These are phyloP conservation scores for Cephonodes hylas DNA, from an alignment of 2,888 invertebrate genomes.

Conservation along the genomic window DNA sequence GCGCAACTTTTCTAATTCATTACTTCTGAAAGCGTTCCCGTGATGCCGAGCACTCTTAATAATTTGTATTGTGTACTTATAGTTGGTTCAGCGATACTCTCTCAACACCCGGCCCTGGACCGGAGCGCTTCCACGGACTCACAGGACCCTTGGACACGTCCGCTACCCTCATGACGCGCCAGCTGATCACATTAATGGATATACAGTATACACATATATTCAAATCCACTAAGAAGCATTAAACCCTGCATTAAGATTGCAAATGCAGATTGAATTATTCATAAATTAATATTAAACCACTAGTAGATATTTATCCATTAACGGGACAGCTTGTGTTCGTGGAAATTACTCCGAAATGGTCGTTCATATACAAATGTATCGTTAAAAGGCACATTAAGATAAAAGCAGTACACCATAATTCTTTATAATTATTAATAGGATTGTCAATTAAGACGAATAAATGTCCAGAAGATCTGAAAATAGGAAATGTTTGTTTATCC, in stretches of 20 bases:
- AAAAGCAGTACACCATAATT: conserved; percentile 74
- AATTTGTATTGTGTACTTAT: conserved; percentile 79
- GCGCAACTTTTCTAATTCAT: conserved; percentile 82
- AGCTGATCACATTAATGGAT: neutral
- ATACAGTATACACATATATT: neutral
- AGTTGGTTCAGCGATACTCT: conserved; percentile 46
- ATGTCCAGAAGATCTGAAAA: conserved; percentile 64
- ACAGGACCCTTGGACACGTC: neutral
- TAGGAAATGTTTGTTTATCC: conserved; percentile 76
- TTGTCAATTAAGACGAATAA: conserved; percentile 74
- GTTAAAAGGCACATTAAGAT: conserved; percentile 77
- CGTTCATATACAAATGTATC: conserved; percentile 70
- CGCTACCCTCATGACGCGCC: neutral
- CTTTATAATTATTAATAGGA: conserved; percentile 76
- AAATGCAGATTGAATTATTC: conserved; percentile 47
- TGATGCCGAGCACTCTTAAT: conserved; percentile 80
- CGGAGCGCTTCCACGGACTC: neutral
- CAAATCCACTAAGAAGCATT: neutral
- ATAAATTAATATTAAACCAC: conserved; percentile 65
- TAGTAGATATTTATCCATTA: conserved; percentile 73
- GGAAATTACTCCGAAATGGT: conserved; percentile 69
- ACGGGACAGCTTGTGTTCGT: conserved; percentile 56
- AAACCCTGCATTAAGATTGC: conserved; percentile 5
- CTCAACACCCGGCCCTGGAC: neutral
- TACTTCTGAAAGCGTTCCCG: conserved; percentile 81